phyloP scores from a whole-genome alignment of 2,888 invertebrate species.

The Philaethria dido region DNA sequence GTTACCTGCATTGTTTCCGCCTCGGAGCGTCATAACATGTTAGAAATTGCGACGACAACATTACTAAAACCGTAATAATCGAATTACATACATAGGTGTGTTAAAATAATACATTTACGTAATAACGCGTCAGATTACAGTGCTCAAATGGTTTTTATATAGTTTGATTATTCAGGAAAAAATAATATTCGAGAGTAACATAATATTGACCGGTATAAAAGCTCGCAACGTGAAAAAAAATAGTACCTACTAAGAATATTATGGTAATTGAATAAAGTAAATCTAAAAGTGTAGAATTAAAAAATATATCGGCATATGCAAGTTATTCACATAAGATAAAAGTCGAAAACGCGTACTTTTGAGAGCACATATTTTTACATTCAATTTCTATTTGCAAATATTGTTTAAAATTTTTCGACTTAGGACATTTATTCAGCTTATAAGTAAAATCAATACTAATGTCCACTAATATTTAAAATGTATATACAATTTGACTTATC shows the following conservation, averaged over 20 bases:
- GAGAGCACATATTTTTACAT: too few species aligned
- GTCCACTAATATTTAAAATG: not conserved
- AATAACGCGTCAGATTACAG: not conserved
- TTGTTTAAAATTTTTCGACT: too few species aligned
- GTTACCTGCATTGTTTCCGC: conserved; percentile 58
- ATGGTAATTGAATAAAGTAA: not conserved
- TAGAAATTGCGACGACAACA: conserved; percentile 15
- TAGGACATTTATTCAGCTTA: too few species aligned
- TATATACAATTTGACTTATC: too few species aligned
- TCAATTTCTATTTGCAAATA: too few species aligned
- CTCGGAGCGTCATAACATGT: conserved; percentile 13
- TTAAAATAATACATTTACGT: conserved; percentile 11
- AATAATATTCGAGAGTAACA: not conserved
- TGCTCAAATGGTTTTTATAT: not conserved
- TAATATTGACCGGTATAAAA: not conserved
- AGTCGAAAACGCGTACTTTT: too few species aligned
- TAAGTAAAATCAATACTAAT: too few species aligned
- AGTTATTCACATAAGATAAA: too few species aligned
- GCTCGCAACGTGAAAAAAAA: not conserved
- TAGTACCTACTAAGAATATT: not conserved
- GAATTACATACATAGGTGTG: conserved; percentile 15
- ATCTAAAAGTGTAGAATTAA: too few species aligned
- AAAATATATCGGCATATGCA: too few species aligned
- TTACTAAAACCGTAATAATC: conserved; percentile 17
- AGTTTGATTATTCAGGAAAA: not conserved